Conservation (phyloP, 2,113 vertebrate genomes). For the Psettodes erumei region DNA sequence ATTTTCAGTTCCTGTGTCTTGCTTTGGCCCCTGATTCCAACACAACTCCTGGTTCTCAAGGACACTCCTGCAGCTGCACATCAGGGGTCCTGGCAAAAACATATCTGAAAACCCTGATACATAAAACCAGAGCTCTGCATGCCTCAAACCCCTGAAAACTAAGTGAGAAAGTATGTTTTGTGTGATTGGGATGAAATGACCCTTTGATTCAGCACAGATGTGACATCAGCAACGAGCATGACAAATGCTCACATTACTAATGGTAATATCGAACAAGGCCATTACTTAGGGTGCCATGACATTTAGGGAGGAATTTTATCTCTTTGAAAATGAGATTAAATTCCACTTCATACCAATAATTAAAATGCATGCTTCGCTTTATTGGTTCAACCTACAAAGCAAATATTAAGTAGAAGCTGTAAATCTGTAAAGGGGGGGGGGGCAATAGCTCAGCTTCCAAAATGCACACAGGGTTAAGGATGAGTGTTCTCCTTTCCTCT, state of each 20-base stretch:
- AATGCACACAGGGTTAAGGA: slow-evolving; percentile 25
- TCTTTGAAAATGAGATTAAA: slow-evolving; percentile 5
- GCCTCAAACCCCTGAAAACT: slow-evolving; percentile 10
- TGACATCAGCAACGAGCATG: slow-evolving; percentile 3
- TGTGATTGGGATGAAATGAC: slow-evolving; percentile 18
- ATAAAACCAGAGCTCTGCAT: slow-evolving; percentile 23
- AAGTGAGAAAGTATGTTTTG: neutral
- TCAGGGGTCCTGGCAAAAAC: slow-evolving; percentile 32
- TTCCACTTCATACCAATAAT: neutral
- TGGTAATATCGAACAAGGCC: slow-evolving; percentile 5
- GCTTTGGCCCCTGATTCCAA: slow-evolving; percentile 34
- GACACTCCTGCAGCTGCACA: neutral
- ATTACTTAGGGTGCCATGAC: slow-evolving; percentile 5
- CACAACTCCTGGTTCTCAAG: slow-evolving; percentile 18
- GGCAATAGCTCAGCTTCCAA: neutral
- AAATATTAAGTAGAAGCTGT: neutral
- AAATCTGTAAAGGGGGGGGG: slow-evolving; percentile 1
- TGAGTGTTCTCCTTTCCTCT: slow-evolving; percentile 11
- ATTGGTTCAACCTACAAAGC: neutral
- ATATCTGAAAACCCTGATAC: slow-evolving; percentile 18
- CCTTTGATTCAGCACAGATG: slow-evolving; percentile 48
- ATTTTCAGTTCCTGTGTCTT: slow-evolving; percentile 44
- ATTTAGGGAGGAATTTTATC: slow-evolving; percentile 16
- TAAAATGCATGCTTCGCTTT: neutral
- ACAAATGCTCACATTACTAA: neutral